Evolutionary conservation across 2,113 vertebrate genomes (phyloP), one percentile per base, ranked within the genome.

Genomic region (Rhombomys opimus): DNA sequence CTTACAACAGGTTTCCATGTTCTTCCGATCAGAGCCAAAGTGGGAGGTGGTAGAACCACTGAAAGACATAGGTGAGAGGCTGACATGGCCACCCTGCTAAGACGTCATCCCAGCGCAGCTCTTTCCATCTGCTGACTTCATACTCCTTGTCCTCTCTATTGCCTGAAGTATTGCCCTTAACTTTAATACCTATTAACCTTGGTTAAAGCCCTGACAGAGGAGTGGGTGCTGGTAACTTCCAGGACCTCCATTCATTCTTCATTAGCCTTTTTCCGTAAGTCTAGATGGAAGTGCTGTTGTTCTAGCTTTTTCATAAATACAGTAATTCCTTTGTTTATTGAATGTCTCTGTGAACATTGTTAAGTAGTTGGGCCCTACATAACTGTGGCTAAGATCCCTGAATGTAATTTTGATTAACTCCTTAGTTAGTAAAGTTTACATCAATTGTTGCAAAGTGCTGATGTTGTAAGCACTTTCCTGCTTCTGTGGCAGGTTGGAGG

Each of bases 1-100:
- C 97, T 98, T 99, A 98, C 99, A 99, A 98, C 99, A 99, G 76
- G 99, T 99, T 93, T 99, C 99, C 97, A 99, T 99, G 99, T 99
- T 99, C 98, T 99, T 99, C 98, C 99, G 99, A 95, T 99, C 99
- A 0, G 99, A 99, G 89, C 99, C 99, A 9, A 99, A 99, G 98
- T 99, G 99, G 99, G 99, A 99, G 94, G 99, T 99, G 30, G 98
- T 99, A 89, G 99, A 99, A 97, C 99, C 99, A 0, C 98, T 99
- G 95, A 99, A 99, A 98, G 99, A 99, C 97, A 99, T 99, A 38
- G 99, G 99, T 99, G 96, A 99, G 99, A 94, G 87, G 73, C 38
- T 80, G 75, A 23, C 41, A 0, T 46, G 52, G n/a, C 52, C 11
- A 2, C 32, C 88, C 75, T 67, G 25, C 89, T 78, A 18, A 75